Evolutionary conservation across 1,140 invertebrate species (phyloP).

Genomic region (Colletes gigas): DNA sequence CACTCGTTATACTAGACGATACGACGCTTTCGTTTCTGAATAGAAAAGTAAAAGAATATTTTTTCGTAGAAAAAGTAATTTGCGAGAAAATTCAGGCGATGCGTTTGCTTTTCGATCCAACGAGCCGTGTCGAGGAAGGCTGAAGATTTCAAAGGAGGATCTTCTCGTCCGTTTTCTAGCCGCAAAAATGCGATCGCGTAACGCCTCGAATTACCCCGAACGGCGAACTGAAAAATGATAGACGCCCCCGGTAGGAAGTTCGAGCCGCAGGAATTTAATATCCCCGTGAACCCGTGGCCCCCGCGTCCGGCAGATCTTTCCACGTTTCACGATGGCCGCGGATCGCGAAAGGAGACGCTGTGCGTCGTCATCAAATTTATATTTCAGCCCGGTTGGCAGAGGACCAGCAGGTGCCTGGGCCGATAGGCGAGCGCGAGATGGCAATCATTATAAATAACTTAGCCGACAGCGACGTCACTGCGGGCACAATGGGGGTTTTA

Average conservation of each 20-base stretch:
- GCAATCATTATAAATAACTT: slow-evolving; percentile 74
- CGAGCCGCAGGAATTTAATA: slow-evolving; percentile 60
- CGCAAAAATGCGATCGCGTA: not conserved
- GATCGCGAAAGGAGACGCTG: slow-evolving; percentile 9
- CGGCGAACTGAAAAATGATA: slow-evolving; percentile 47
- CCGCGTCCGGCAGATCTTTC: slow-evolving; percentile 1
- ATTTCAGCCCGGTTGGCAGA: slow-evolving; percentile 61
- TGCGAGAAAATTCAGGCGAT: too few species aligned
- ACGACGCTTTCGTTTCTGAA: too few species aligned
- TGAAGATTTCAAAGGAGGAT: too few species aligned
- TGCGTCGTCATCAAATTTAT: slow-evolving; percentile 73
- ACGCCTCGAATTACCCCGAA: slow-evolving; percentile 5
- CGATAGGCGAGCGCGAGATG: slow-evolving; percentile 45
- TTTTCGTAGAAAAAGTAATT: too few species aligned
- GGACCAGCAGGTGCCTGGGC: slow-evolving; percentile 71
- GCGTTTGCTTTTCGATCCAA: too few species aligned
- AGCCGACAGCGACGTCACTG: slow-evolving; percentile 54
- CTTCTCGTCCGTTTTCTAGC: too few species aligned
- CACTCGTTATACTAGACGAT: too few species aligned
- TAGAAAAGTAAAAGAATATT: too few species aligned
- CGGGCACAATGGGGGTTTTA: slow-evolving; percentile 69
- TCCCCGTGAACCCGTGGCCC: slow-evolving; percentile 23
- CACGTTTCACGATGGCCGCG: slow-evolving; percentile 18
- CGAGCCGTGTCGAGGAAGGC: too few species aligned
- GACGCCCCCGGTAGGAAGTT: slow-evolving; percentile 17